A percentile compares a stretch with the other conserved stretches of the same genome.
These are phyloP conservation scores for Manduca sexta DNA, from an alignment of 1,140 invertebrate genomes.

Conservation along the genomic window DNA sequence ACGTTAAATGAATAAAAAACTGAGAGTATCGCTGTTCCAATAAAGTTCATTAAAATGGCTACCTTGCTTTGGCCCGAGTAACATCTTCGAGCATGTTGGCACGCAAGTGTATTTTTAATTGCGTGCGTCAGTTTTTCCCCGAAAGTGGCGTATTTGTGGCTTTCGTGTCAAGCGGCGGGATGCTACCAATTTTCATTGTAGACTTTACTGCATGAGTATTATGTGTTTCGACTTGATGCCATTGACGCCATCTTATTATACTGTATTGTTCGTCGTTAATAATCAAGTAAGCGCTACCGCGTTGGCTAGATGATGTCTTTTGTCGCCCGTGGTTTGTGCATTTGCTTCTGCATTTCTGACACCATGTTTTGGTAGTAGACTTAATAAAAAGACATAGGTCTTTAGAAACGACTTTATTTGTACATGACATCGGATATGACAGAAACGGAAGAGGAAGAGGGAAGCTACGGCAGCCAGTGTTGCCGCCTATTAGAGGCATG, in stretches of 20 bases:
- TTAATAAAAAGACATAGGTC: too few species aligned
- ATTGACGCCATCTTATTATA: neutral
- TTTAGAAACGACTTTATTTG: too few species aligned
- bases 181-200: neutral
- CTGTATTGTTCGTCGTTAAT: neutral
- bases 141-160: neutral
- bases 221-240: neutral
- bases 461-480: too few species aligned
- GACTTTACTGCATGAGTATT: neutral
- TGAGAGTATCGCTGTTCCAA: conserved; percentile 14
- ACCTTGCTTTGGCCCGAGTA: conserved; percentile 17
- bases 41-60: conserved; percentile 18
- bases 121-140: neutral
- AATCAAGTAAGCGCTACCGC: too few species aligned
- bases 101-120: conserved; percentile 6
- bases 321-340: neutral
- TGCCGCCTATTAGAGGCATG: too few species aligned
- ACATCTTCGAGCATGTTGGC: conserved; percentile 3
- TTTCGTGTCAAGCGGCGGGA: neutral
- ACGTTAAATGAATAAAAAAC: conserved; percentile 24
- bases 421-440: too few species aligned
- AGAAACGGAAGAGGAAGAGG: too few species aligned
- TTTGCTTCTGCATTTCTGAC: neutral
- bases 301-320: neutral
- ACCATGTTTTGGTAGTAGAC: conserved; percentile 3